phyloP scores from a whole-genome alignment of 2,797 vertebrate genomes.

The Alfaro cultratus region DNA sequence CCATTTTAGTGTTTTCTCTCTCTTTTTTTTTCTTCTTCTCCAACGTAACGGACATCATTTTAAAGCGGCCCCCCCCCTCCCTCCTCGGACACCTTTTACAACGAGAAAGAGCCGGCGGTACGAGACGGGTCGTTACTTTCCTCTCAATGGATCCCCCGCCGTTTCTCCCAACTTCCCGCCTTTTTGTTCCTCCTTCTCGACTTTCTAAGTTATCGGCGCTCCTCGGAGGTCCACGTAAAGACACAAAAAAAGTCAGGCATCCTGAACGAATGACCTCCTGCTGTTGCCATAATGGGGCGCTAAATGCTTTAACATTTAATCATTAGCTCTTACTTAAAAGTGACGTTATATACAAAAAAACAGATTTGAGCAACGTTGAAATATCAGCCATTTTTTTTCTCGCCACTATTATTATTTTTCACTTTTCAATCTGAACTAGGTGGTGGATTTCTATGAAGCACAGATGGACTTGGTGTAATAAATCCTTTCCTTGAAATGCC shows the following conservation, averaged over 20 bases:
- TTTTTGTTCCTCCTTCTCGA: conserved; percentile 10
- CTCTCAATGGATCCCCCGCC: conserved; percentile 66
- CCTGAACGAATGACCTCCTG: conserved; percentile 69
- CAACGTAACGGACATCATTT: conserved; percentile 63
- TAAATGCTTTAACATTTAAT: conserved; percentile 73
- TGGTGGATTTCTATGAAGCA: conserved; percentile 71
- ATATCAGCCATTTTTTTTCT: conserved; percentile 40
- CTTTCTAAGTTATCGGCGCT: conserved; percentile 54
- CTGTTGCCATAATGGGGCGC: conserved; percentile 71
- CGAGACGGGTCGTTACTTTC: conserved; percentile 71
- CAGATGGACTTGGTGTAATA: conserved; percentile 75
- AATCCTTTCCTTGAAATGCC: conserved; percentile 71
- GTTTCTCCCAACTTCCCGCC: conserved; percentile 59
- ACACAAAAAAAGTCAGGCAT: conserved; percentile 45
- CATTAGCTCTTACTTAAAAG: conserved; percentile 61
- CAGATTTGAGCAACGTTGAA: conserved; percentile 29
- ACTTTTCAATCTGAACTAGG: conserved; percentile 63
- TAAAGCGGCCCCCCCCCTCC: conserved; percentile 70
- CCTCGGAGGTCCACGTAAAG: conserved; percentile 41
- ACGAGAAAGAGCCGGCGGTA: conserved; percentile 70
- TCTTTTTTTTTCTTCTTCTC: conserved; percentile 26
- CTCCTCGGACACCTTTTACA: conserved; percentile 51
- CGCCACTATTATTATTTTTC: conserved; percentile 41
- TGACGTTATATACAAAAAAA: conserved; percentile 32
- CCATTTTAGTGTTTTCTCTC: conserved; percentile 57